Percentiles rank a stretch among this genome's conserved stretches.
Evolutionary conservation across 1,140 invertebrate genomes (phyloP).

Genomic region (Drosophila kepulauana): DNA sequence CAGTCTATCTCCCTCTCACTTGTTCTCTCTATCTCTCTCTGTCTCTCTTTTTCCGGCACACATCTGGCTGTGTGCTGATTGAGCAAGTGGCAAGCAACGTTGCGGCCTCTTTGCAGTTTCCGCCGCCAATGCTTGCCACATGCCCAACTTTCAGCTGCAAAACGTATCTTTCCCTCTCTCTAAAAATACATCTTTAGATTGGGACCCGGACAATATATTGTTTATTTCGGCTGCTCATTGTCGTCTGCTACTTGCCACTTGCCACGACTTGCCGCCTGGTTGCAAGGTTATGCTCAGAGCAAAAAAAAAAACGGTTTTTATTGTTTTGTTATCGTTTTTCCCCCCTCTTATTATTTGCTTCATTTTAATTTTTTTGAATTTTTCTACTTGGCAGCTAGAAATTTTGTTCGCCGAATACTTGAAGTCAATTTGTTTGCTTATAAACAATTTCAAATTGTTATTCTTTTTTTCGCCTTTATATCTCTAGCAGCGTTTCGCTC

Average conservation of each 20-base stretch:
- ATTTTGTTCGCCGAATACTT: conserved; percentile 29
- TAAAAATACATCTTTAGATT: background rate
- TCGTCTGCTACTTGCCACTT: conserved; percentile 7
- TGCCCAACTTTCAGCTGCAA: background rate
- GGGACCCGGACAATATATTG: background rate
- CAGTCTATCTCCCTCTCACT: background rate
- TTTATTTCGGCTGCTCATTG: conserved; percentile 17
- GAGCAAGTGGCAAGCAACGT: conserved; percentile 32
- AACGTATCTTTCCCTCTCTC: background rate
- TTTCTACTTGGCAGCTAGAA: conserved; percentile 21
- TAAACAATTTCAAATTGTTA: conserved; percentile 43
- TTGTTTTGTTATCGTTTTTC: conserved; percentile 4
- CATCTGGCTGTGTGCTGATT: conserved; percentile 38
- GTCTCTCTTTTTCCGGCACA: background rate
- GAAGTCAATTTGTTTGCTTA: conserved; percentile 52
- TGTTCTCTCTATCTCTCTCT: background rate
- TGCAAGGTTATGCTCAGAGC: conserved; percentile 22
- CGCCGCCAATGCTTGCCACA: conserved; percentile 13
- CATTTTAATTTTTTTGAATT: conserved; percentile 1
- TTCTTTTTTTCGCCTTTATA: conserved; percentile 3
- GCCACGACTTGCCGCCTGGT: background rate
- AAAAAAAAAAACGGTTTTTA: conserved; percentile 4
- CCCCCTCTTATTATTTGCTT: conserved; percentile 4
- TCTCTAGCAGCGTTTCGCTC: conserved; percentile 2
- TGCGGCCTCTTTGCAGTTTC: conserved; percentile 14